Conservation (phyloP, 2,113 vertebrate genomes). For the Peromyscus maniculatus region DNA sequence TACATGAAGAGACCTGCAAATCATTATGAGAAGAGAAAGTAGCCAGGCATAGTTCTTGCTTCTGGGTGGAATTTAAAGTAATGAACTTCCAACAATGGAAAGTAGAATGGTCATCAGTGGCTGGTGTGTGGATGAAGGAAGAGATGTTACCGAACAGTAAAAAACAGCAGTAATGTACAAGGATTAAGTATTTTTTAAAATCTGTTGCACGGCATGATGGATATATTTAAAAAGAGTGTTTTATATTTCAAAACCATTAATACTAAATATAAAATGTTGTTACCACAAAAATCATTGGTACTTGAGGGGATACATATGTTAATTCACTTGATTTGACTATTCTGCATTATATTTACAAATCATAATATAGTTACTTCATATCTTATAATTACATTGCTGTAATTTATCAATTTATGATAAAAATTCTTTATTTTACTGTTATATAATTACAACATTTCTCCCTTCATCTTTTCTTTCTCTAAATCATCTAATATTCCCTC, state of each 20-base stretch:
- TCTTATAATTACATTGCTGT: background rate
- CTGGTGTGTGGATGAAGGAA: background rate
- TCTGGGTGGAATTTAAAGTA: background rate
- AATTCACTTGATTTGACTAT: background rate
- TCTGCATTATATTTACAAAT: background rate
- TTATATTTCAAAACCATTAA: background rate
- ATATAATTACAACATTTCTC: background rate
- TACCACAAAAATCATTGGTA: background rate
- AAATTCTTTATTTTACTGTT: background rate
- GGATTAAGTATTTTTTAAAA: background rate
- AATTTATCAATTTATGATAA: background rate
- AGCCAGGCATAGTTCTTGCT: background rate
- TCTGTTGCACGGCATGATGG: background rate
- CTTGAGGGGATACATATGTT: background rate
- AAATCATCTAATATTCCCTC: background rate
- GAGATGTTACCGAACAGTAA: background rate
- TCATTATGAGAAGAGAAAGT: background rate
- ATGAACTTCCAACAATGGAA: background rate
- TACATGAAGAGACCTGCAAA: background rate
- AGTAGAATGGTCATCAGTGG: background rate
- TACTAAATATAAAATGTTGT: background rate
- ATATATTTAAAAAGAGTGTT: background rate
- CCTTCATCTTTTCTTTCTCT: background rate
- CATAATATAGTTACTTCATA: background rate
- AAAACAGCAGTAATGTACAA: background rate